Percentiles rank a stretch among this genome's conserved stretches.
phyloP scores from a whole-genome alignment of 2,797 vertebrate species.

The Notolepis coatsorum region DNA sequence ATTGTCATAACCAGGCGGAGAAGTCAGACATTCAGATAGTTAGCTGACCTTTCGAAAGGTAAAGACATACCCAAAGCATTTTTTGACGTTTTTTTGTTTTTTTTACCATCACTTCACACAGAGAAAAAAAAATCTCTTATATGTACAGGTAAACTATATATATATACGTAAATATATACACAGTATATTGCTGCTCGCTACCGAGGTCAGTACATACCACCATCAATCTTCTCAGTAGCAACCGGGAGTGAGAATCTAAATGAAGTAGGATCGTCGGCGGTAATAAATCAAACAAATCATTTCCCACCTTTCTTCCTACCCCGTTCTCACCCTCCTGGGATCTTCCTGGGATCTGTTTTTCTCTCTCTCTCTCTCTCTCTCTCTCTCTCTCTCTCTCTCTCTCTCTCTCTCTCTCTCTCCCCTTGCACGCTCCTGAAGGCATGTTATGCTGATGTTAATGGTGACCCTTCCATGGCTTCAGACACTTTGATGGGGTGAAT shows the following conservation, averaged over 20 bases:
- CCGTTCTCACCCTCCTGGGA: no score
- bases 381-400: slow-evolving; percentile 36
- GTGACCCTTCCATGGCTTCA: slow-evolving; percentile 27
- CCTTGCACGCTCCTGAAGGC: slow-evolving; percentile 24
- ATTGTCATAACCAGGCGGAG: no score
- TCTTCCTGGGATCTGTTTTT: neutral
- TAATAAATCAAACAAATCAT: neutral
- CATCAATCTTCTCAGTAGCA: neutral
- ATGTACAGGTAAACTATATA: slow-evolving; percentile 70
- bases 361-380: slow-evolving; percentile 20
- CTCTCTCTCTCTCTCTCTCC: neutral
- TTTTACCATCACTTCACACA: slow-evolving; percentile 49
- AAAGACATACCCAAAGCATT: no score
- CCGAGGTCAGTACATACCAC: slow-evolving; percentile 18
- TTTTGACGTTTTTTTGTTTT: no score
- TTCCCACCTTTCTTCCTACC: neutral
- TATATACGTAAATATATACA: no score
- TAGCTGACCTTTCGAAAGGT: no score
- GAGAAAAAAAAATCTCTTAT: slow-evolving; percentile 64
- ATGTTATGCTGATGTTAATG: slow-evolving; percentile 53
- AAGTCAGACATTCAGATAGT: no score
- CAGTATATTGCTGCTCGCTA: slow-evolving; percentile 50
- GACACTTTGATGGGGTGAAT: slow-evolving; percentile 68
- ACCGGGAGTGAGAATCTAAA: neutral
- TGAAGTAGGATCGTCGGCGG: neutral